Base-by-base conservation (phyloP, 2,797 vertebrate genomes). In the Phrynocephalus vlangalii region DNA sequence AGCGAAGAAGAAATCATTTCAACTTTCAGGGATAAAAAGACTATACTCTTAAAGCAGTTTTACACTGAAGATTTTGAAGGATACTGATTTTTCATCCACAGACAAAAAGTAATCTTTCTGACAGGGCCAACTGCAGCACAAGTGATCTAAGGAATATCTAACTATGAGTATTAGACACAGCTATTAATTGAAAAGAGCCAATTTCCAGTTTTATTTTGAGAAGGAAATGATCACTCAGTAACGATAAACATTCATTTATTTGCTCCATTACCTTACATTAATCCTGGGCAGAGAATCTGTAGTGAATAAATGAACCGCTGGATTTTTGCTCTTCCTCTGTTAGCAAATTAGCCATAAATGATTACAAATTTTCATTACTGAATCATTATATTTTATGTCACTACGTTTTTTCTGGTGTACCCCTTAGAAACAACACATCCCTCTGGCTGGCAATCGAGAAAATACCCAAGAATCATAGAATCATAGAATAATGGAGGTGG, bases 181-280 rank as follows among this genome's bases (percentile, higher is more conserved):
- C 77, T 2, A 80, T 0, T 56, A 84, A 83, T n/a, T 52, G 5
- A 7, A 20, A 24, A 28, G 0, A 67, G 75, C 50, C 67, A 38
- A 52, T 85, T 88, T 89, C 88, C 86, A 88, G 1, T 80, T 68
- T 87, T 5, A 93, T 86, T 86, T 78, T 0, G 1, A 90, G 77
- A 3, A 84, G 90, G 91, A 92, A 94, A 92, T 85, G 28, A 92
- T 94, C 92, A 91, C 91, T 94, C 88, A 92, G 92, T 91, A 95
- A 88, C 91, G 84, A 93, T 92, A 93, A 95, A 93, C 92, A 93
- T 92, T 91, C 91, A 95, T 94, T 94, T 94, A 1, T 91, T 56
- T 90, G 94, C 92, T 91, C 94, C 91, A 76, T 95, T 95, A 93
- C 68, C 28, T 94, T 91, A 86, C 89, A 93, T 95, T 95, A 94